These are phyloP conservation scores for Drosophila helvetica DNA, from an alignment of 2,888 invertebrate genomes.

Conservation along the genomic window DNA sequence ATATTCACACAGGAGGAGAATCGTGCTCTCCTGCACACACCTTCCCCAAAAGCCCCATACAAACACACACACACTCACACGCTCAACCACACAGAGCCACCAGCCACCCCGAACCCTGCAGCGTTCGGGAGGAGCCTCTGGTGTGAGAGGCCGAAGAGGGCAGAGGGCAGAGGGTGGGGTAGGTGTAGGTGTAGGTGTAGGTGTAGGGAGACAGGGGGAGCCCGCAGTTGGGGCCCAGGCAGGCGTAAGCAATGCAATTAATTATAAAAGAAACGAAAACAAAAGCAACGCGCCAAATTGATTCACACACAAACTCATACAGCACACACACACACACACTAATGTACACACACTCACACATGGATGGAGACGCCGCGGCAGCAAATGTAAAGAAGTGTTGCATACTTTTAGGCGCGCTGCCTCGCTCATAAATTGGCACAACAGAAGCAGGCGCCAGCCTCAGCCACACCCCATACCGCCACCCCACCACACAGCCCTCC, in stretches of 20 bases:
- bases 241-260: slow-evolving; percentile 76
- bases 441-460: slow-evolving; percentile 3
- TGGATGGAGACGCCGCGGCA: slow-evolving; percentile 8
- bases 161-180: no score
- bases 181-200: no score
- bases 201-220: no score
- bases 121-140: not conserved
- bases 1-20: slow-evolving; percentile 52
- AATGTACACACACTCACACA: slow-evolving; percentile 11
- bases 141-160: no score
- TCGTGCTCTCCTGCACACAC: not conserved
- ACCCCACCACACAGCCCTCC: no score
- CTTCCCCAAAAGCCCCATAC: not conserved
- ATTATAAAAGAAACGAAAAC: slow-evolving; percentile 75
- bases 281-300: slow-evolving; percentile 71
- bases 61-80: no score
- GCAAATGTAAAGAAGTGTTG: slow-evolving; percentile 63
- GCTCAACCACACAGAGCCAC: not conserved
- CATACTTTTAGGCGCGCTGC: slow-evolving; percentile 64
- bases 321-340: slow-evolving; percentile 14
- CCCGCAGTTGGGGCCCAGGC: slow-evolving; percentile 59
- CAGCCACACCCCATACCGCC: not conserved
- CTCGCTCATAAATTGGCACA: slow-evolving; percentile 64
- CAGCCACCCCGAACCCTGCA: not conserved
- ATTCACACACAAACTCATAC: slow-evolving; percentile 45